Conservation (phyloP, 1,140 invertebrate species). For the Oreohelix idahoensis region DNA sequence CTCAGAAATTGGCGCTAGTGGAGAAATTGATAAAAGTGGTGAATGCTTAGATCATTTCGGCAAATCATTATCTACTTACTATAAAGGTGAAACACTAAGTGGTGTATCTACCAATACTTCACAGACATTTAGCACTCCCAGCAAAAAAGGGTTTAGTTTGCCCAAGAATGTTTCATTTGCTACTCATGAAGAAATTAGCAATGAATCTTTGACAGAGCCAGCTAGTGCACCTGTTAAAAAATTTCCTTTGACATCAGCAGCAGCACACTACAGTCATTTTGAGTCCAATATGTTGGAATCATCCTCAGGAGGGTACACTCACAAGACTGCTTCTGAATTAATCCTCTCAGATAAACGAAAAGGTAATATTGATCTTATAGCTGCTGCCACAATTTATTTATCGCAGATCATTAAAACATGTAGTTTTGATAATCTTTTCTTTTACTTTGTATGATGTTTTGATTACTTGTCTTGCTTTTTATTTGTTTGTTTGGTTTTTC, state of each 20-base stretch:
- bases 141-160: background rate
- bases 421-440: too few species aligned
- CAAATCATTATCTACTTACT: background rate
- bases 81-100: background rate
- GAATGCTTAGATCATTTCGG: background rate
- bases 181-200: background rate
- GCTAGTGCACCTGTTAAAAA: background rate
- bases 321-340: background rate
- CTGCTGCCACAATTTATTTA: too few species aligned
- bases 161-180: conserved; percentile 1
- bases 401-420: too few species aligned
- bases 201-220: background rate
- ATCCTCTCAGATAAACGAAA: background rate
- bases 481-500: too few species aligned
- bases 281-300: background rate
- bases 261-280: background rate
- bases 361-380: background rate
- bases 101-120: background rate
- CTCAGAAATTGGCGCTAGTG: background rate
- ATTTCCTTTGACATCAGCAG: background rate
- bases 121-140: background rate
- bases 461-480: too few species aligned
- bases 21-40: background rate
- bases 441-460: too few species aligned
- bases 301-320: background rate